Conservation (phyloP, 2,797 vertebrate genomes). For the Phalanger gymnotis region DNA sequence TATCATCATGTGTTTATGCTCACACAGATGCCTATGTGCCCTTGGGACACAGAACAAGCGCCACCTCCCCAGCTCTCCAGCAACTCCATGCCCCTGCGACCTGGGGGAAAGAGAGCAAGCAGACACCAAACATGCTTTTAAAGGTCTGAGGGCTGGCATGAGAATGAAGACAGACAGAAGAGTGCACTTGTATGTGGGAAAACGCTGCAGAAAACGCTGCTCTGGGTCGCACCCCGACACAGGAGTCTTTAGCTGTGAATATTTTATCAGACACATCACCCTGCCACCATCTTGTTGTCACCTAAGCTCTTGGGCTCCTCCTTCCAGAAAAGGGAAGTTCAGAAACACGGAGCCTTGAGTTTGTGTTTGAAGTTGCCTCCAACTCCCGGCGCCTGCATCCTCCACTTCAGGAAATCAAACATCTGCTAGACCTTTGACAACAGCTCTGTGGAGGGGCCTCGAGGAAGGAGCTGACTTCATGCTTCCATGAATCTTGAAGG, state of each 20-base stretch:
- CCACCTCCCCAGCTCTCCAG: slow-evolving; percentile 28
- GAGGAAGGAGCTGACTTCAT: background rate
- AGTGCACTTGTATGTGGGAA: slow-evolving; percentile 24
- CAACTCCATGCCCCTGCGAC: slow-evolving; percentile 44
- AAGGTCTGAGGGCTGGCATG: slow-evolving; percentile 15
- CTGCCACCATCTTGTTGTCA: slow-evolving; percentile 49
- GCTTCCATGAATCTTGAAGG: background rate
- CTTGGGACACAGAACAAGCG: background rate
- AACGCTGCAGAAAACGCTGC: slow-evolving; percentile 38
- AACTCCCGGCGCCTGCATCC: slow-evolving; percentile 25
- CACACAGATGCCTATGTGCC: background rate
- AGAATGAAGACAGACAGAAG: slow-evolving; percentile 48
- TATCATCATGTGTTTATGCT: background rate
- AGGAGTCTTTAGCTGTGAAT: slow-evolving; percentile 66
- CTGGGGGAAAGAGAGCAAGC: background rate
- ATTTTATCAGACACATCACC: slow-evolving; percentile 72
- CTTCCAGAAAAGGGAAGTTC: slow-evolving; percentile 76
- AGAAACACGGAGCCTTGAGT: slow-evolving; percentile 74
- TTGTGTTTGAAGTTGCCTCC: slow-evolving; percentile 59
- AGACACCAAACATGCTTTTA: background rate
- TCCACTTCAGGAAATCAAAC: slow-evolving; percentile 36
- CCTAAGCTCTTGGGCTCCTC: slow-evolving; percentile 40
- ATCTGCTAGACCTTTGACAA: background rate
- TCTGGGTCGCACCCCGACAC: slow-evolving; percentile 55
- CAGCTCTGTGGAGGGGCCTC: background rate